phyloP scores from a whole-genome alignment of 1,140 invertebrate species.

The Diorhabda carinulata region DNA sequence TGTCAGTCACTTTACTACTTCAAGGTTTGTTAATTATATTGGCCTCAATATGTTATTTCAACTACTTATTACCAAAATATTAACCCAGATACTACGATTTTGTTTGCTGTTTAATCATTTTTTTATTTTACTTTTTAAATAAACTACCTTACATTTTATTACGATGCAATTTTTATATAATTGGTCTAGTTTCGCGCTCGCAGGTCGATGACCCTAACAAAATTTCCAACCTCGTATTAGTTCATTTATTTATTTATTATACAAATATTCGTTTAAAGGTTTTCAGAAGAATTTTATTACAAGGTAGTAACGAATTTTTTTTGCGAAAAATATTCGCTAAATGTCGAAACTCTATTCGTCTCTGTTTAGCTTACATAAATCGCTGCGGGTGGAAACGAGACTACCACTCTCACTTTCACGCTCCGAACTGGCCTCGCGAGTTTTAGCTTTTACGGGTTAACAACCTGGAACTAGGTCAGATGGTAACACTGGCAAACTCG shows the following conservation, averaged over 20 bases:
- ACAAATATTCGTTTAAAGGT: no score
- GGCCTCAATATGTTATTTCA: conserved; percentile 23
- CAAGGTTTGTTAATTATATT: conserved; percentile 21
- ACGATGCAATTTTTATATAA: conserved; percentile 23
- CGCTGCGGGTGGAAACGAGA: conserved; percentile 33
- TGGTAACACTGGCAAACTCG: conserved; percentile 54
- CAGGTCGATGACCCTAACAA: conserved; percentile 21
- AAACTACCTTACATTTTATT: conserved; percentile 32
- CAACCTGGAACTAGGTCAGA: conserved; percentile 64
- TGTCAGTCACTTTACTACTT: conserved; percentile 22
- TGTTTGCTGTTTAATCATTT: conserved; percentile 7
- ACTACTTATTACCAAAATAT: not conserved
- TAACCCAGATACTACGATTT: conserved; percentile 4
- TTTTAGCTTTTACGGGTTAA: conserved; percentile 51
- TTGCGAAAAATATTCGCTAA: conserved; percentile 9
- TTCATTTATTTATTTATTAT: no score
- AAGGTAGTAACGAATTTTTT: not conserved
- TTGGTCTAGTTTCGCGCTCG: conserved; percentile 19
- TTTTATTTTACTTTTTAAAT: conserved; percentile 21
- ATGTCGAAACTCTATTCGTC: conserved; percentile 37
- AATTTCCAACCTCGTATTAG: no score
- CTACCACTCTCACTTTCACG: conserved; percentile 60
- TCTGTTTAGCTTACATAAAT: conserved; percentile 17
- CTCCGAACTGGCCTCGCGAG: conserved; percentile 46
- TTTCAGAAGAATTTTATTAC: no score